phyloP scores from a whole-genome alignment of 2,888 invertebrate species.

The Pyralis farinalis region DNA sequence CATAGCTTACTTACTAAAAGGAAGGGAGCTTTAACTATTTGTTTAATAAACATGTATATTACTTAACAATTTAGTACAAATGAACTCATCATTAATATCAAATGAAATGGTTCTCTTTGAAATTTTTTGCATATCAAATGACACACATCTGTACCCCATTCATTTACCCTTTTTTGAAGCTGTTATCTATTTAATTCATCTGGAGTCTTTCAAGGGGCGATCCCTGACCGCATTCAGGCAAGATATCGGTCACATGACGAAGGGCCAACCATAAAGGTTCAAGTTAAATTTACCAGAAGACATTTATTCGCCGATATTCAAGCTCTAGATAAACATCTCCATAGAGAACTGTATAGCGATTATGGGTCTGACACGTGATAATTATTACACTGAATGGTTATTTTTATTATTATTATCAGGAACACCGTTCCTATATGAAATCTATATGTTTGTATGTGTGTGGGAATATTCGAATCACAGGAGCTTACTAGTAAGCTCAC shows the following conservation, averaged over 20 bases:
- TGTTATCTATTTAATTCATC: slow-evolving; percentile 78
- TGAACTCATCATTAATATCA: slow-evolving; percentile 5
- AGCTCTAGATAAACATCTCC: slow-evolving; percentile 32
- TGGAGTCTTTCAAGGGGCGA: slow-evolving; percentile 69
- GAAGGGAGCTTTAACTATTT: too few species aligned
- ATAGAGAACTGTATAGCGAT: slow-evolving; percentile 52
- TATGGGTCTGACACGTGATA: slow-evolving; percentile 20
- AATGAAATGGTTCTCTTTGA: slow-evolving; percentile 5
- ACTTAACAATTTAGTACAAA: slow-evolving; percentile 5
- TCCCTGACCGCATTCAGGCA: slow-evolving; percentile 69
- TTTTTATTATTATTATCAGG: too few species aligned
- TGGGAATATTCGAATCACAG: too few species aligned
- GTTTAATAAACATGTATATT: too few species aligned
- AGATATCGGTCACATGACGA: slow-evolving; percentile 75
- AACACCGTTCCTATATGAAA: too few species aligned
- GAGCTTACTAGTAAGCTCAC: too few species aligned
- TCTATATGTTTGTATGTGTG: too few species aligned
- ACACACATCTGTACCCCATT: slow-evolving; percentile 44
- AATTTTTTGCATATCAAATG: slow-evolving; percentile 24
- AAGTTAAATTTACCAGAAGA: slow-evolving; percentile 79
- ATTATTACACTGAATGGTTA: background rate
- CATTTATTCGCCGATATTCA: slow-evolving; percentile 67
- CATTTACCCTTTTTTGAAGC: slow-evolving; percentile 59
- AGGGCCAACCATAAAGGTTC: slow-evolving; percentile 59
- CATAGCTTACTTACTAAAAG: too few species aligned